Percentiles rank a stretch among this genome's conserved stretches.
phyloP scores from a whole-genome alignment of 2,888 invertebrate genomes.

The Andrena minutula region DNA sequence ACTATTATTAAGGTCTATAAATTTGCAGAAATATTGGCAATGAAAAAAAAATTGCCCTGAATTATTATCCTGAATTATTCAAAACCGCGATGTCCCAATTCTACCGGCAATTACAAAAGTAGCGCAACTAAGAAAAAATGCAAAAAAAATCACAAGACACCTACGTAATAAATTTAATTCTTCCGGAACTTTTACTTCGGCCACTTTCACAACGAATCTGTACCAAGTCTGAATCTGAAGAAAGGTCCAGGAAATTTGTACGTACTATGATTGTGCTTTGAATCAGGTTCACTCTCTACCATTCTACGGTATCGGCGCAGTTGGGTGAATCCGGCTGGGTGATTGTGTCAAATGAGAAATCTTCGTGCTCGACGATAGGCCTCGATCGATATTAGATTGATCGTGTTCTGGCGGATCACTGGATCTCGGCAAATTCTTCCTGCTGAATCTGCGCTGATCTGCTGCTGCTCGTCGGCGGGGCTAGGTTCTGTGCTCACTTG shows the following conservation, averaged over 20 bases:
- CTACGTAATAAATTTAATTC: too few relatives aligned
- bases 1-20: too few relatives aligned
- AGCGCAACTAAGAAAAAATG: too few relatives aligned
- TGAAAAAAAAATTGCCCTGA: too few relatives aligned
- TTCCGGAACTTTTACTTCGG: too few relatives aligned
- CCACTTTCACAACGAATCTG: too few relatives aligned
- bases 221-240: too few relatives aligned
- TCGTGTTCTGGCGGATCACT: conserved; percentile 38
- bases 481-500: conserved; percentile 83
- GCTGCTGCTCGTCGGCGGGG: conserved; percentile 83
- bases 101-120: too few relatives aligned
- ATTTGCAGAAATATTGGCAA: too few relatives aligned
- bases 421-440: conserved; percentile 80
- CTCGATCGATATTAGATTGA: conserved; percentile 63
- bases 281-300: conserved; percentile 95
- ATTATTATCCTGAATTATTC: too few relatives aligned
- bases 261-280: conserved; percentile 92
- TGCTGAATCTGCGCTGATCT: conserved; percentile 84
- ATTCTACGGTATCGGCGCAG: conserved; percentile 89
- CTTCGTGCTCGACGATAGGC: conserved; percentile 65
- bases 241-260: conserved; percentile 62
- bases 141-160: too few relatives aligned
- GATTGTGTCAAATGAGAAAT: conserved; percentile 73
- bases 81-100: too few relatives aligned
- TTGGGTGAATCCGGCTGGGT: conserved; percentile 81